Base-by-base conservation (phyloP, 2,888 invertebrate species). In the Colostygia pectinataria region DNA sequence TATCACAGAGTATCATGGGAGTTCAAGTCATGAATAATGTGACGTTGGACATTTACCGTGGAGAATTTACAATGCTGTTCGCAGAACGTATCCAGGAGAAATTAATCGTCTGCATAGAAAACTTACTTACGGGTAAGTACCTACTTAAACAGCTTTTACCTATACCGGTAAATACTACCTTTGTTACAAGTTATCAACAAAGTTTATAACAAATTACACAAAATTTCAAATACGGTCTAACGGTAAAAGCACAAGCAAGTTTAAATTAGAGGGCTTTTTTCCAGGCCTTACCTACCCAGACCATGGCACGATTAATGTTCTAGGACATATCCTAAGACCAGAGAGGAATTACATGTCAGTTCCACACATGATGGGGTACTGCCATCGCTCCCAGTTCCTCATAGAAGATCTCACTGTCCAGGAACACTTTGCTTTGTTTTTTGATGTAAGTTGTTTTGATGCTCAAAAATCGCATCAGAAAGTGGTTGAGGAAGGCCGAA, bases 21-120 rank as follows among this genome's bases (percentile, higher is more conserved):
- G 59, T 55, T 0, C 55, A 63, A 0, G 55, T 84, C 0, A 38
- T 88, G 3, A 66, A 56, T 2, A 62, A 83, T 7, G 27, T 85
- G 0, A 81, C 80, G 0, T 61, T 88, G 23, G 86, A 89, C 45
- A 74, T 87, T 2, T 88, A 83, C 49, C 78, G 88, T 1, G 78
- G 82, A 0, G 88, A 89, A 54, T 84, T 70, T 45, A 80, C 81
- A 0, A 67, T 79, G 58, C 15, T 89, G 0, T 79, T 73, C 18
- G 59, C 75, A 0, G 77, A 84, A 25, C 65, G 74, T 1, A 61
- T 80, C 2, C 83, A 87, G 28, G 61, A 68, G 1, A 59, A 51
- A 6, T 70, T 76, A 60, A 53, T 83, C 0, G 37, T 51, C 1
- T 69, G 76, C 0, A 40, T 84, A 0, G 83, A 86, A 48, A 81